phyloP scores from a whole-genome alignment of 1,140 invertebrate species.

The Bradynema listronoti region DNA sequence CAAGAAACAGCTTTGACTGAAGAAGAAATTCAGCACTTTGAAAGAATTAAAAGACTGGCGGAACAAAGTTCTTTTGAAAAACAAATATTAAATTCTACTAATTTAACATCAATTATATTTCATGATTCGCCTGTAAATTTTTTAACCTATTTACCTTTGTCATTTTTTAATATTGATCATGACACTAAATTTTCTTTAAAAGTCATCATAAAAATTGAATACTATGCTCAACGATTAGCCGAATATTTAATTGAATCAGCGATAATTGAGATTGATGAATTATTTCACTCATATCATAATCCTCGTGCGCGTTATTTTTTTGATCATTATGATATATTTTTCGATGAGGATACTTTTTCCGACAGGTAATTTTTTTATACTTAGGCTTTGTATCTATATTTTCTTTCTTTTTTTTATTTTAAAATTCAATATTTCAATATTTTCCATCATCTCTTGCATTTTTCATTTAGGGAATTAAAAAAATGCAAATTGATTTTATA shows the following conservation, averaged over 20 bases:
- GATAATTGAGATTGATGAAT: slow-evolving; percentile 25
- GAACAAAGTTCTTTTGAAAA: slow-evolving; percentile 30
- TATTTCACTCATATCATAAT: slow-evolving; percentile 26
- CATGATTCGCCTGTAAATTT: neutral
- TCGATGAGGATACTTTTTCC: slow-evolving; percentile 7
- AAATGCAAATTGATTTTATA: too few species aligned
- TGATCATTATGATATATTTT: slow-evolving; percentile 30
- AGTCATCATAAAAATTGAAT: slow-evolving; percentile 30
- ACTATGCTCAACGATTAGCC: slow-evolving; percentile 30
- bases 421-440: neutral
- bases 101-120: neutral
- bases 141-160: slow-evolving; percentile 5
- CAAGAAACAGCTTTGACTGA: slow-evolving; percentile 21
- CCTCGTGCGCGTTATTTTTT: slow-evolving; percentile 40
- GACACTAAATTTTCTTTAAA: neutral
- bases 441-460: neutral
- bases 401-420: neutral
- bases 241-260: slow-evolving; percentile 42
- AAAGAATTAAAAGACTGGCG: slow-evolving; percentile 28
- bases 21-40: slow-evolving; percentile 41
- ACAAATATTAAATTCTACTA: too few species aligned
- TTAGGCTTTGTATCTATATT: neutral
- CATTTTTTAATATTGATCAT: slow-evolving; percentile 6
- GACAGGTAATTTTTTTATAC: neutral
- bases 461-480: neutral